Percentiles rank a stretch among this genome's conserved stretches.
Conservation (phyloP, 2,888 invertebrate species). For the Pyrgus malvae region DNA sequence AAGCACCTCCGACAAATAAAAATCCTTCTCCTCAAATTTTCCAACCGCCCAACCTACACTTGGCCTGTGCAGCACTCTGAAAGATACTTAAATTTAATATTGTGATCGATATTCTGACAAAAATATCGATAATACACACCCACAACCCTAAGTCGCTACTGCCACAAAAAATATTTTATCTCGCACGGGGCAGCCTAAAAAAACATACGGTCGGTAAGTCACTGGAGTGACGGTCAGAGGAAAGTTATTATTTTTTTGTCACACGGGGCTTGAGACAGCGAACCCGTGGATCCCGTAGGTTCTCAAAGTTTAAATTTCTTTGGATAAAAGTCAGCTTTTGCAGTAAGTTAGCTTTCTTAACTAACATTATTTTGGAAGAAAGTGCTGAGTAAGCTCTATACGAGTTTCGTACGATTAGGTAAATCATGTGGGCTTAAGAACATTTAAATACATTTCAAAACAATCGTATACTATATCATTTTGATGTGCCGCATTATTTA, state of each 20-base stretch:
- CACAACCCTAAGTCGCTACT: constrained; percentile 61
- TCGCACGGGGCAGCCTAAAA: constrained; percentile 77
- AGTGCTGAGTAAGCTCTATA: too few relatives aligned
- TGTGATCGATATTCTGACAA: too few relatives aligned
- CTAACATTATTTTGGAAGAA: not conserved
- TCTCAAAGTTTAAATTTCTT: constrained; percentile 44
- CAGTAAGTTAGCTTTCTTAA: not conserved
- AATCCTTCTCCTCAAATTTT: too few relatives aligned
- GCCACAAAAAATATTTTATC: constrained; percentile 81
- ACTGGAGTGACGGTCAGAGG: constrained; percentile 66
- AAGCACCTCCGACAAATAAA: too few relatives aligned
- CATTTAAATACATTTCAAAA: too few relatives aligned
- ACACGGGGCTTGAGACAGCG: constrained; percentile 60
- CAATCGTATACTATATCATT: too few relatives aligned
- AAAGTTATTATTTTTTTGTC: constrained; percentile 76
- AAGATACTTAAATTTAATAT: too few relatives aligned
- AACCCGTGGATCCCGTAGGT: constrained; percentile 48
- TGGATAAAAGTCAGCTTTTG: not conserved
- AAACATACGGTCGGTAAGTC: constrained; percentile 78
- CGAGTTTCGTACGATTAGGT: too few relatives aligned
- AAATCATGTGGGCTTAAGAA: too few relatives aligned
- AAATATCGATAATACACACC: constrained; percentile 20
- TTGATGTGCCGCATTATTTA: too few relatives aligned
- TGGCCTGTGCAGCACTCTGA: too few relatives aligned
- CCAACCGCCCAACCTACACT: too few relatives aligned